Evolutionary conservation across 2,113 vertebrate genomes (phyloP), one percentile per base, ranked within the genome.

Genomic region (Oryzias melastigma): DNA sequence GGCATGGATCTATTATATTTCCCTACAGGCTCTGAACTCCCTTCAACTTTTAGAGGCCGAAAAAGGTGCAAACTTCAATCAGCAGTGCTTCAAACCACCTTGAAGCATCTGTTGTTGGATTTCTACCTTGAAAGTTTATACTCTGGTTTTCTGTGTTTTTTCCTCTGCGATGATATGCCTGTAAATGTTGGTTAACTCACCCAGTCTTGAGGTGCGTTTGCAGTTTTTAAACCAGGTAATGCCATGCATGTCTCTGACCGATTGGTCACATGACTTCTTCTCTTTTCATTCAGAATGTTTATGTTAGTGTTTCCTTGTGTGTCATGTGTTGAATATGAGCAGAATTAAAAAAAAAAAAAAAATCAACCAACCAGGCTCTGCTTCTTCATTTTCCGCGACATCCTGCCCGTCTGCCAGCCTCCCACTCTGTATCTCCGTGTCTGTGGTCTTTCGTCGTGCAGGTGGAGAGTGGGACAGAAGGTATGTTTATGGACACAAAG

Each of bases 321-420:
- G 88, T 92, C 84, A 81, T 68, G 88, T 90, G 86, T 89, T 90
- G 79, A 87, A 78, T 86, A 85, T 88, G 83, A 90, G 89, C 88
- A 88, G 87, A 83, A 80, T 71, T 27, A 90, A 20, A 17, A 27
- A 27, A 19, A 54, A 14, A 42, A 20, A 22, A 43, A 71, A 52
- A 40, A 58, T 15, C 5, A 66, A 51, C 68, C 53, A 51, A 61
- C 60, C 19, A 53, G 56, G 62, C 58, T 58, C 51, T 58, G 17
- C 53, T 51, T 68, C 35, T 58, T 18, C 25, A 10, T 53, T 77
- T 35, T 73, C 24, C 42, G 40, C n/a, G 45, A 73, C 61, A 71
- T 76, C 41, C 24, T 54, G 59, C 22, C 64, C 29, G 24, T 79
- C 64, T 75, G 48, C 20, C 51, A 62, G 52, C 65, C 47, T 29